phyloP scores from a whole-genome alignment of 37 sponge, comb jelly and placozoan genomes.

The Chondrosia reniformis region DNA sequence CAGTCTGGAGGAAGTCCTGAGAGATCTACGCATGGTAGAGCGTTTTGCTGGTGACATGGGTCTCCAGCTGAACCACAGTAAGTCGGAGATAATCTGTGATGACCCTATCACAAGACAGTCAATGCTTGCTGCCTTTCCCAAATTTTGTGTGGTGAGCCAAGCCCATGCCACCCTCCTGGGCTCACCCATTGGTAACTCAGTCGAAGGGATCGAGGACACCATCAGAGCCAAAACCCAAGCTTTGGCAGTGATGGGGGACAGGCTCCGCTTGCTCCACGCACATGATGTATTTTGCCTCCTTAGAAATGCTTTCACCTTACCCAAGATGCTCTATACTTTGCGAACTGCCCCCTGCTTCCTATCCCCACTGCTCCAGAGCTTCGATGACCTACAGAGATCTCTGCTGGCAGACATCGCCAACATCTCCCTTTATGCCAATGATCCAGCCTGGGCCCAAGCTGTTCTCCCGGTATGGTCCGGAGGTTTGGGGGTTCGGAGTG shows the following conservation, averaged over 20 bases:
- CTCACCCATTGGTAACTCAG: neutral
- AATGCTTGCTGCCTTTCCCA: no score
- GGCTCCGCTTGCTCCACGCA: slow-evolving; percentile 14
- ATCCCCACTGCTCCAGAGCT: neutral
- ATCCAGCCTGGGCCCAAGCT: slow-evolving; percentile 40
- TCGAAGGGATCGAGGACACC: neutral
- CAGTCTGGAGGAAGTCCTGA: neutral
- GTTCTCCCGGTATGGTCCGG: slow-evolving; percentile 35
- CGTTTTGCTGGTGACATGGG: neutral
- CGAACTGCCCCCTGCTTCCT: slow-evolving; percentile 36
- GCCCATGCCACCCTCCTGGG: neutral
- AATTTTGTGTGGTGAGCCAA: no score
- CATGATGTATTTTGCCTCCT: slow-evolving; percentile 43
- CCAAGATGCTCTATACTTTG: slow-evolving; percentile 36
- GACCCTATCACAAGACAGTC: no score
- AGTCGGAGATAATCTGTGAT: slow-evolving; percentile 11
- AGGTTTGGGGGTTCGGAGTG: slow-evolving; percentile 42
- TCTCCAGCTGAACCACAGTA: neutral
- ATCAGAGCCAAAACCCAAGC: neutral
- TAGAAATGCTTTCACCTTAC: slow-evolving; percentile 36
- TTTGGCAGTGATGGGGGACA: neutral
- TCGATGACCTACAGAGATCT: slow-evolving; percentile 16
- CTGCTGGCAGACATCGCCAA: slow-evolving; percentile 23
- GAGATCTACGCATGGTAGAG: neutral
- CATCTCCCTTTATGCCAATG: slow-evolving; percentile 17